A percentile compares a stretch with the other conserved stretches of the same genome.
phyloP scores from a whole-genome alignment of 1,140 invertebrate species.

The Neomicropteryx cornuta region DNA sequence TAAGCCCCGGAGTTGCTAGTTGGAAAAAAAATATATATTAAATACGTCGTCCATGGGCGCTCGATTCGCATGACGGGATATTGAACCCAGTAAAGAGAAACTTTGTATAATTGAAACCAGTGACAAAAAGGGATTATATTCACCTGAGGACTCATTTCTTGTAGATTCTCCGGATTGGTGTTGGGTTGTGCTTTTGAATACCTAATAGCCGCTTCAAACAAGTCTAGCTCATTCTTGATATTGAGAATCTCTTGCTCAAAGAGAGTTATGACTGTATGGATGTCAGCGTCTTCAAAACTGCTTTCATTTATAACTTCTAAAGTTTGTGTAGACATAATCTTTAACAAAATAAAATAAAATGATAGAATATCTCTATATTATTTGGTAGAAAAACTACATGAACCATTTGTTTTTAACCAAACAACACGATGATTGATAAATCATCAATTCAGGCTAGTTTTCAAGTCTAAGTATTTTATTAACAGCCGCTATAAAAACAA shows the following conservation, averaged over 20 bases:
- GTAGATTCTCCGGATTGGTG: too few relatives aligned
- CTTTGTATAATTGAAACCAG: too few relatives aligned
- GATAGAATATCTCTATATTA: not conserved
- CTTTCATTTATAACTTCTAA: slow-evolving; percentile 59
- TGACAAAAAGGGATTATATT: too few relatives aligned
- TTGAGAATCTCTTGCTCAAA: slow-evolving; percentile 61
- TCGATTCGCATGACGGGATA: too few relatives aligned
- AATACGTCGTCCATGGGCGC: too few relatives aligned
- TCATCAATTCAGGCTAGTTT: not conserved
- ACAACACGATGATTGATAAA: not conserved
- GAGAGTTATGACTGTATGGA: slow-evolving; percentile 59
- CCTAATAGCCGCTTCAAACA: slow-evolving; percentile 59
- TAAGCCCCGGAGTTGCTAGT: too few relatives aligned
- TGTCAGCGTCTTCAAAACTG: slow-evolving; percentile 64
- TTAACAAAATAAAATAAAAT: slow-evolving; percentile 18
- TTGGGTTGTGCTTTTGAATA: slow-evolving; percentile 51
- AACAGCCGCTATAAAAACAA: not conserved
- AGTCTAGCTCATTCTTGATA: slow-evolving; percentile 60
- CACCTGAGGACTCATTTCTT: too few relatives aligned
- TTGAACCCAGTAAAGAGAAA: too few relatives aligned
- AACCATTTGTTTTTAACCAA: not conserved
- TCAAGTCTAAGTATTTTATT: not conserved
- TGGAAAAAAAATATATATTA: too few relatives aligned
- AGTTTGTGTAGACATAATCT: slow-evolving; percentile 66
- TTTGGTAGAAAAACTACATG: not conserved